Evolutionary conservation across 2,113 vertebrate genomes (phyloP).

Genomic region (Cephalopterus ornatus): DNA sequence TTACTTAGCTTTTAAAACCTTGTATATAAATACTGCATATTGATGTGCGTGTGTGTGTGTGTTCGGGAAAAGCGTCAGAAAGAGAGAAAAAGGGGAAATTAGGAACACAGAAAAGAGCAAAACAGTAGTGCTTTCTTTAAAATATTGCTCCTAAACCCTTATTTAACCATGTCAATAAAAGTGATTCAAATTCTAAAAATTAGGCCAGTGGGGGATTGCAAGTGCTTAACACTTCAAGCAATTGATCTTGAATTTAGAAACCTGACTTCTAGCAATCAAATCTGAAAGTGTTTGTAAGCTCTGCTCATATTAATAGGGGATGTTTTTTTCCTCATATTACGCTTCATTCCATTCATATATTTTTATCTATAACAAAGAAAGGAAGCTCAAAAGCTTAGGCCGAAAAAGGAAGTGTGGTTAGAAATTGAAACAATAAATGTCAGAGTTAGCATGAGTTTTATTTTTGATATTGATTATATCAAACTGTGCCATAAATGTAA

Average conservation of each 20-base stretch:
- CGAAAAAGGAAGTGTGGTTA: neutral
- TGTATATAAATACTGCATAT: too few relatives aligned
- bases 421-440: neutral
- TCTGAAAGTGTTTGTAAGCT: neutral
- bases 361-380: neutral
- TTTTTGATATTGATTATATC: neutral
- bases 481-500: neutral
- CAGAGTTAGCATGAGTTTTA: neutral
- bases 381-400: neutral
- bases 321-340: neutral
- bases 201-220: neutral
- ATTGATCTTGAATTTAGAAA: neutral
- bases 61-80: neutral
- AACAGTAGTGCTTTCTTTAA: neutral
- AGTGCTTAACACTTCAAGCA: neutral
- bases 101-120: neutral
- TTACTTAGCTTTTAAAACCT: neutral
- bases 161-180: neutral
- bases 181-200: neutral
- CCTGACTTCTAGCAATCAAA: neutral
- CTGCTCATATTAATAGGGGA: neutral
- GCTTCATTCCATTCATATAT: neutral
- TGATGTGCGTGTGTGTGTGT: neutral
- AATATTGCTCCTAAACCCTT: neutral
- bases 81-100: neutral